phyloP scores from a whole-genome alignment of 2,113 vertebrate genomes.

The Stegastes partitus region DNA sequence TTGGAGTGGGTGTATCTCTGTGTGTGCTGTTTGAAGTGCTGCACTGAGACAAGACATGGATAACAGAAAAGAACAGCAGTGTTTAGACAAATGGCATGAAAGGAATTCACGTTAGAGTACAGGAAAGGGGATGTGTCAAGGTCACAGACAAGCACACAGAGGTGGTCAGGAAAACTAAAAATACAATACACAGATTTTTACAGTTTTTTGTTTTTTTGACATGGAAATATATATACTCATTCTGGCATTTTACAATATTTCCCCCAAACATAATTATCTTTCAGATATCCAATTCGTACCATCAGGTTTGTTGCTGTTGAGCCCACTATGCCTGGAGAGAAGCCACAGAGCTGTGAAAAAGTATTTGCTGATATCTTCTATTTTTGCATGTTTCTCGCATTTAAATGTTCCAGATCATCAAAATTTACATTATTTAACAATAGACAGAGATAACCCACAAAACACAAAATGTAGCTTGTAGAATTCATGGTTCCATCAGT shows the following conservation, averaged over 20 bases:
- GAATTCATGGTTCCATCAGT: too few species aligned
- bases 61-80: constrained; percentile 47
- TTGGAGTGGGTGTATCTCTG: constrained; percentile 38
- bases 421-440: too few species aligned
- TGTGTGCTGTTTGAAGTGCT: constrained; percentile 58
- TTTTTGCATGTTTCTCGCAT: too few species aligned
- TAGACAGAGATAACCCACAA: too few species aligned
- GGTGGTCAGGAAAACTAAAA: constrained; percentile 3
- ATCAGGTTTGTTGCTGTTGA: neutral
- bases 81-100: constrained; percentile 42
- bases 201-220: neutral
- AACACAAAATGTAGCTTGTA: too few species aligned
- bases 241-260: constrained; percentile 7
- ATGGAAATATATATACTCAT: neutral
- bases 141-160: constrained; percentile 14
- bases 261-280: neutral
- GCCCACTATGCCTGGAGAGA: neutral
- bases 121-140: constrained; percentile 34
- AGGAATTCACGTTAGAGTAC: constrained; percentile 37
- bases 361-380: too few species aligned
- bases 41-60: constrained; percentile 59
- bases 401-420: too few species aligned
- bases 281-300: neutral
- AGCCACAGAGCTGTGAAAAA: too few species aligned
- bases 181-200: neutral